Evolutionary conservation across 2,113 vertebrate species (phyloP).

Genomic region (Ibidorhyncha struthersii): DNA sequence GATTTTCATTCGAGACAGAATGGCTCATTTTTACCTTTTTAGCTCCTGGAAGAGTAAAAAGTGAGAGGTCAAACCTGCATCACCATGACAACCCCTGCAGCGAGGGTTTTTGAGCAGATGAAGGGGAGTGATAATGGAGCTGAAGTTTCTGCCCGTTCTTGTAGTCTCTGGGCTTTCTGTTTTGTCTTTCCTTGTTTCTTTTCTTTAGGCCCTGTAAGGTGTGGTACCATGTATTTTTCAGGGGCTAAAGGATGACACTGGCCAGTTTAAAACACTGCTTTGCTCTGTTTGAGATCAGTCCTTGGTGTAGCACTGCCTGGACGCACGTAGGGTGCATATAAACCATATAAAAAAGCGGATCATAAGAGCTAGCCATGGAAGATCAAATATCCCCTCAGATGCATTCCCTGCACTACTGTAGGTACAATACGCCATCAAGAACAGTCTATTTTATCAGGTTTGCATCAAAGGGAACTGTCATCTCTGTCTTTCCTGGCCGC

Average conservation of each 20-base stretch:
- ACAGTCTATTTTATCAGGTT: neutral
- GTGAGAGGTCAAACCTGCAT: slow-evolving; percentile 80
- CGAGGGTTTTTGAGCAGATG: slow-evolving; percentile 65
- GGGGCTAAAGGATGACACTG: neutral
- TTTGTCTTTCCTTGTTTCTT: neutral
- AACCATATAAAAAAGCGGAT: neutral
- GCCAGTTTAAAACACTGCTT: neutral
- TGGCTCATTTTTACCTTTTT: slow-evolving; percentile 78
- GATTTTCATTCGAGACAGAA: slow-evolving; percentile 78
- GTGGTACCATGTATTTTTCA: neutral
- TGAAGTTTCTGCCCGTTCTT: slow-evolving; percentile 60
- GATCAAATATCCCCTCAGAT: neutral
- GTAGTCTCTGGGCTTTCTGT: neutral
- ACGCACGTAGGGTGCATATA: rapidly evolving
- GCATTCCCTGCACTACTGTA: neutral
- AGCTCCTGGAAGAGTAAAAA: slow-evolving; percentile 78
- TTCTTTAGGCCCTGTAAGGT: neutral
- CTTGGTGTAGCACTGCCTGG: neutral
- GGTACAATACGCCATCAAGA: neutral
- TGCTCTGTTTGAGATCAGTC: neutral
- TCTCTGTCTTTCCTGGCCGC: neutral
- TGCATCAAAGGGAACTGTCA: neutral
- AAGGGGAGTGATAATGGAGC: slow-evolving; percentile 71
- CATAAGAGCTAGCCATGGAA: neutral
- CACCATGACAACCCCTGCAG: slow-evolving; percentile 79